A percentile compares a stretch with the other conserved stretches of the same genome.
Conservation (phyloP, 2,888 invertebrate species). For the Imbricaverruca yamaguchii region DNA sequence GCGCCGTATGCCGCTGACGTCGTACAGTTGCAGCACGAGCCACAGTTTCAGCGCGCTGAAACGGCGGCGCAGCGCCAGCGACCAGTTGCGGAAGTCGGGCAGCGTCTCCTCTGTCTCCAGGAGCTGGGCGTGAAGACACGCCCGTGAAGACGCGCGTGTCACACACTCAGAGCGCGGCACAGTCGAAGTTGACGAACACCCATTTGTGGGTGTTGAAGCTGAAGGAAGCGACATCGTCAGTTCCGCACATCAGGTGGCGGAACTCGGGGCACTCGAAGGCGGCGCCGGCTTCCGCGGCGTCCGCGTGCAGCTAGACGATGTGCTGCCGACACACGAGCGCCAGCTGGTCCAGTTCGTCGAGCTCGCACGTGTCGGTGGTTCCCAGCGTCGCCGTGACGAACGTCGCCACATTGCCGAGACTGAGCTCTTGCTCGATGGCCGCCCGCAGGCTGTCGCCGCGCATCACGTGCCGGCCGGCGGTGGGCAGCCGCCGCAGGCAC, state of each 20-base stretch:
- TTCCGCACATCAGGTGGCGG: conserved; percentile 57
- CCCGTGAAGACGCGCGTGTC: conserved; percentile 57
- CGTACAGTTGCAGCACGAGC: conserved; percentile 77
- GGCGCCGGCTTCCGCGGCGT: conserved; percentile 93
- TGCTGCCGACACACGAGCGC: conserved; percentile 69
- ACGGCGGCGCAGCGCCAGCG: conserved; percentile 84
- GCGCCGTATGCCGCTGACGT: conserved; percentile 66
- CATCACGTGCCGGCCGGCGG: conserved; percentile 59
- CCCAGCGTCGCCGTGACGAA: conserved; percentile 83
- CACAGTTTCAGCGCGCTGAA: conserved; percentile 86
- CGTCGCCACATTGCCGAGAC: conserved; percentile 77
- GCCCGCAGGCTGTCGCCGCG: conserved; percentile 57
- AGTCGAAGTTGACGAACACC: conserved; percentile 90
- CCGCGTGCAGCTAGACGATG: conserved; percentile 85
- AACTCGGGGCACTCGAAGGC: conserved; percentile 89
- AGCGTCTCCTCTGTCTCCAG: conserved; percentile 42
- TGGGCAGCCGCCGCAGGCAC: conserved; percentile 61
- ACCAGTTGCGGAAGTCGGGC: conserved; percentile 68
- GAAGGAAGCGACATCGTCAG: conserved; percentile 77
- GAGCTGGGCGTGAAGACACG: conserved; percentile 83
- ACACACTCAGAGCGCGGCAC: conserved; percentile 87
- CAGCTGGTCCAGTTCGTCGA: conserved; percentile 78
- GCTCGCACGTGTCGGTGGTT: conserved; percentile 92
- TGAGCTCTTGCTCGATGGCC: conserved; percentile 66
- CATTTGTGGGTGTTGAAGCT: conserved; percentile 95